Conservation (phyloP, 2,113 vertebrate species). For the Cyanistes caeruleus region DNA sequence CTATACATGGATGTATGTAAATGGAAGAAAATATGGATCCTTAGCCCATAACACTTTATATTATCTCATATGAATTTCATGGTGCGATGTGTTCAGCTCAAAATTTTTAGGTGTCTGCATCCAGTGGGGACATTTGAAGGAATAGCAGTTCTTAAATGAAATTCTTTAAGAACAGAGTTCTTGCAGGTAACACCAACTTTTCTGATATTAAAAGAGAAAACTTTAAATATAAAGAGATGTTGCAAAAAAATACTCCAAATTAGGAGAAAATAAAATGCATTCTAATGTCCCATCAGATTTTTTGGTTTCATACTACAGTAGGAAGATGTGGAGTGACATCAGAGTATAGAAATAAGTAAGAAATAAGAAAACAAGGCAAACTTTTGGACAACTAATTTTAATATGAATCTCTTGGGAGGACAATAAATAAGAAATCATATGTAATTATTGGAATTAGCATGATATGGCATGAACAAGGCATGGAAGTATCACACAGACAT, state of each 20-base stretch:
- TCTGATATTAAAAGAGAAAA: background rate
- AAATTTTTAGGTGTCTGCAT: background rate
- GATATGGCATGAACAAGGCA: background rate
- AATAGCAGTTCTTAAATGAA: background rate
- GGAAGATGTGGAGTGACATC: background rate
- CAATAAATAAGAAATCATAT: background rate
- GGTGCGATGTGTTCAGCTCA: background rate
- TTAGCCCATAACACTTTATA: background rate
- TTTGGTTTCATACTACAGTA: background rate
- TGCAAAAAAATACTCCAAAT: background rate
- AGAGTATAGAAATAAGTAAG: background rate
- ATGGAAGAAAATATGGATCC: background rate
- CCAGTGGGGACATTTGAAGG: background rate
- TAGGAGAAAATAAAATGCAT: background rate
- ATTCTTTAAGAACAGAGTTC: background rate
- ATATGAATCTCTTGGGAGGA: background rate
- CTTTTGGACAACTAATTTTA: background rate
- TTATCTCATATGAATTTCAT: background rate
- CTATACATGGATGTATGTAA: accelerated
- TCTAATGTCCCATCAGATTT: background rate
- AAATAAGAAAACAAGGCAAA: background rate
- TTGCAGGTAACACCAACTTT: background rate
- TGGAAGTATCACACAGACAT: background rate
- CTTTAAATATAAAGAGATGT: background rate
- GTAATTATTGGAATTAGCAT: background rate